phyloP scores from a whole-genome alignment of 1,140 invertebrate genomes.

The Diorhabda carinulata region DNA sequence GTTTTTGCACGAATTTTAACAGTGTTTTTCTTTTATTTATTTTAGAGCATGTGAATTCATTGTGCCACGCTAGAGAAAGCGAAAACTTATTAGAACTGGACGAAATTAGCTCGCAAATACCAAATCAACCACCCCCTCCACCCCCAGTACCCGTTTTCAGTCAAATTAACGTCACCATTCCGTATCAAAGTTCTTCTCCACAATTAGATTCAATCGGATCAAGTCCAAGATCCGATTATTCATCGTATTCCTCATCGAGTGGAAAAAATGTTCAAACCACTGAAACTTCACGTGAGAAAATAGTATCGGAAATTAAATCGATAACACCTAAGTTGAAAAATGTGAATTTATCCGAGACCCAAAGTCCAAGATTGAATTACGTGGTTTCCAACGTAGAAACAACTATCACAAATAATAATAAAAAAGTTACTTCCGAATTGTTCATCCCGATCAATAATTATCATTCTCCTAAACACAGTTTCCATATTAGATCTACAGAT shows the following conservation, averaged over 20 bases:
- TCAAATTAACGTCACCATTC: slow-evolving; percentile 40
- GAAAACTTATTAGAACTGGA: slow-evolving; percentile 22
- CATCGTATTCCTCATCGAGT: slow-evolving; percentile 32
- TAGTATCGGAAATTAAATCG: slow-evolving; percentile 28
- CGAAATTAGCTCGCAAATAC: slow-evolving; percentile 26
- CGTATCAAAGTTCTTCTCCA: slow-evolving; percentile 27
- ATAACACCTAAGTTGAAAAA: slow-evolving; percentile 27
- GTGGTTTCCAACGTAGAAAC: slow-evolving; percentile 21
- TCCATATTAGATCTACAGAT: not conserved
- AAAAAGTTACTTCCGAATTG: slow-evolving; percentile 27
- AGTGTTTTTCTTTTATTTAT: slow-evolving; percentile 25
- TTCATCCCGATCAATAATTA: slow-evolving; percentile 24
- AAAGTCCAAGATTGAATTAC: slow-evolving; percentile 27
- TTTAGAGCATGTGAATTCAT: slow-evolving; percentile 30
- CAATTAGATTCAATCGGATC: slow-evolving; percentile 37
- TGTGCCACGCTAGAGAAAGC: slow-evolving; percentile 23
- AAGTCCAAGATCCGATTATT: slow-evolving; percentile 37
- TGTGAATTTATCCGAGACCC: slow-evolving; percentile 25
- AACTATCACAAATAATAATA: slow-evolving; percentile 16
- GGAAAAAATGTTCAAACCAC: slow-evolving; percentile 20
- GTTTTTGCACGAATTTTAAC: slow-evolving; percentile 13
- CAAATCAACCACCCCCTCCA: slow-evolving; percentile 13
- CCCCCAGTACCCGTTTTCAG: slow-evolving; percentile 29
- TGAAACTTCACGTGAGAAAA: slow-evolving; percentile 26
- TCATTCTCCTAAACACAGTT: not conserved